Conservation (phyloP, 2,113 vertebrate genomes). For the Corythoichthys intestinalis region DNA sequence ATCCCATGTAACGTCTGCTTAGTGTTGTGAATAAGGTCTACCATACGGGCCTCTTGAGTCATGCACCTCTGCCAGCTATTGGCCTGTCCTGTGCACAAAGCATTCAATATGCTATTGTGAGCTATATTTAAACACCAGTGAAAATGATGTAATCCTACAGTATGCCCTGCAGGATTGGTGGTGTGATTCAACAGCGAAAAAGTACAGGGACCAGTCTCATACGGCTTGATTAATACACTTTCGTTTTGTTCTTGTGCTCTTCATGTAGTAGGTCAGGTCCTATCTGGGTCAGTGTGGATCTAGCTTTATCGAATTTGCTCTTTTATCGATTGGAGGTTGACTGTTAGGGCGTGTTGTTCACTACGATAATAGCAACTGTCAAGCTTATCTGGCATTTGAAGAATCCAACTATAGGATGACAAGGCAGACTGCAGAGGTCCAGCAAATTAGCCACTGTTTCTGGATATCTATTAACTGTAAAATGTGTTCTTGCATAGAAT, state of each 20-base stretch:
- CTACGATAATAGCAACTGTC: constrained; percentile 21
- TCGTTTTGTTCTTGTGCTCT: background rate
- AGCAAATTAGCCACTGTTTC: background rate
- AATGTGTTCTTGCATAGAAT: constrained; percentile 4
- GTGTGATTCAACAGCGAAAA: constrained; percentile 1
- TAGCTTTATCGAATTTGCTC: constrained; percentile 25
- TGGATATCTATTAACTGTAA: constrained; percentile 4
- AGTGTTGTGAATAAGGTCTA: background rate
- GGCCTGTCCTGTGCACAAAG: constrained; percentile 7
- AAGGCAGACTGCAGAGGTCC: constrained; percentile 19
- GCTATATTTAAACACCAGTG: background rate
- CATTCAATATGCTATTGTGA: background rate
- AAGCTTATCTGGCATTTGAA: constrained; percentile 36
- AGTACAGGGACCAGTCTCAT: background rate
- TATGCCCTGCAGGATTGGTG: background rate
- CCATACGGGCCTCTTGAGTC: background rate
- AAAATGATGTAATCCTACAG: background rate
- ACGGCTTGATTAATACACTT: background rate
- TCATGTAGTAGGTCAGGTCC: background rate
- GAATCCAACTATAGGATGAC: constrained; percentile 9
- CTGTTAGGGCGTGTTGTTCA: constrained; percentile 13
- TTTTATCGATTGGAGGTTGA: constrained; percentile 14
- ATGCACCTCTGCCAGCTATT: background rate
- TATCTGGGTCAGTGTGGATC: constrained; percentile 9
- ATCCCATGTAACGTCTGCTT: background rate